Percentiles rank a stretch among this genome's conserved stretches.
Conservation (phyloP, 2,797 vertebrate genomes). For the Serranus cabrilla region DNA sequence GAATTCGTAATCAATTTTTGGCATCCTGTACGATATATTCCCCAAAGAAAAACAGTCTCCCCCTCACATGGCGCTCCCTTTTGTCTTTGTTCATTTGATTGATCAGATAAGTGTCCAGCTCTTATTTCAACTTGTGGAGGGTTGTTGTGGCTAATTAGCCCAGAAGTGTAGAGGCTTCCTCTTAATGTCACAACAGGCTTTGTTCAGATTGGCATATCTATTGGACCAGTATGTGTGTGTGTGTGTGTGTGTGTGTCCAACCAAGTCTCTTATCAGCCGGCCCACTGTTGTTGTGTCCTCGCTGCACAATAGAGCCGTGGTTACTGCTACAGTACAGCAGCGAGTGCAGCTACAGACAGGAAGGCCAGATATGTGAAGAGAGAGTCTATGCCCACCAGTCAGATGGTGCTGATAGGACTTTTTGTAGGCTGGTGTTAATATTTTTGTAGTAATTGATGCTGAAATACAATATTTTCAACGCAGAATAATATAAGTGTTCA, state of each 20-base stretch:
- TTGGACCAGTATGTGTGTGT: conserved; percentile 24
- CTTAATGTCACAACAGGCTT: conserved; percentile 76
- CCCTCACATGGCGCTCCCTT: conserved; percentile 47
- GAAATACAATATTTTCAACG: conserved; percentile 13
- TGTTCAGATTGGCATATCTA: conserved; percentile 52
- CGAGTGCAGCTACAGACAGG: conserved; percentile 45
- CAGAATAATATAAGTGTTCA: not conserved
- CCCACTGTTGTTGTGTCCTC: conserved; percentile 70
- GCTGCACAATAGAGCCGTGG: conserved; percentile 66
- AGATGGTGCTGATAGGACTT: conserved; percentile 26
- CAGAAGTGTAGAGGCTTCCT: conserved; percentile 68
- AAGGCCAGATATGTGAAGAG: conserved; percentile 36
- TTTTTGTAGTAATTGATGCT: conserved; percentile 9
- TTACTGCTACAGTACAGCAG: conserved; percentile 30
- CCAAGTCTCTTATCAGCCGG: conserved; percentile 63
- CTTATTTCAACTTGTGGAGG: conserved; percentile 63
- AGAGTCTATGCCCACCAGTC: conserved; percentile 22
- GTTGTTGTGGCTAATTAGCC: conserved; percentile 80
- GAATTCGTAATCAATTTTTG: conserved; percentile 30
- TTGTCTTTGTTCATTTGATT: conserved; percentile 77
- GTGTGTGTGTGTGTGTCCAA: conserved; percentile 19
- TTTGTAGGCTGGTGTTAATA: not conserved
- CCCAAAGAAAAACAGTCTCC: conserved; percentile 51
- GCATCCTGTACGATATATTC: conserved; percentile 12
- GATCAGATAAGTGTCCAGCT: conserved; percentile 75